Percentiles rank a stretch among this genome's conserved stretches.
phyloP scores from a whole-genome alignment of 2,113 vertebrate genomes.

The Archocentrus centrarchus region DNA sequence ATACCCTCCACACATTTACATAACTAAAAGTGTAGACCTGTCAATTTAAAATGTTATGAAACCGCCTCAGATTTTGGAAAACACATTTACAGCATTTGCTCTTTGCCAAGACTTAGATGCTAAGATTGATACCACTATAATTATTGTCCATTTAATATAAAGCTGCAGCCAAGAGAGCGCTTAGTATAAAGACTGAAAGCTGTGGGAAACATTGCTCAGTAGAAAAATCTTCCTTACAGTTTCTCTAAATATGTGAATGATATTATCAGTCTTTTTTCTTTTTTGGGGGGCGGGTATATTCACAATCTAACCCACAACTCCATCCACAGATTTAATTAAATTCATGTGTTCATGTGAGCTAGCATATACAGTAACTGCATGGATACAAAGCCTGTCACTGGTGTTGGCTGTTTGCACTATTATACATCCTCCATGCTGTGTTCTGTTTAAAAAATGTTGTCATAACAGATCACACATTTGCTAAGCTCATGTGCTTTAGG shows the following conservation, averaged over 20 bases:
- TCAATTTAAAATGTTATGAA: not conserved
- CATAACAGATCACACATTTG: no score
- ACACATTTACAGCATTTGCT: not conserved
- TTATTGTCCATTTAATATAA: not conserved
- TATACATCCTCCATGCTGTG: fast-evolving
- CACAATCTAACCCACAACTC: not conserved
- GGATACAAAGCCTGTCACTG: not conserved
- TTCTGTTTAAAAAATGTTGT: not conserved
- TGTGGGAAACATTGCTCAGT: not conserved
- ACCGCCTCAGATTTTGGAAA: not conserved
- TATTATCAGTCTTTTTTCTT: not conserved
- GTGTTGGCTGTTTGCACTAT: not conserved
- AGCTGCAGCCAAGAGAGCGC: not conserved
- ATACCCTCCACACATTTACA: conserved; percentile 15
- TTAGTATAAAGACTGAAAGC: not conserved
- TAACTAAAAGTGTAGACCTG: not conserved
- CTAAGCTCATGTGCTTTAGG: not conserved
- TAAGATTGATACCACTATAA: not conserved
- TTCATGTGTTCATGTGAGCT: not conserved
- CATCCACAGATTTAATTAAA: not conserved
- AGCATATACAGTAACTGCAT: not conserved
- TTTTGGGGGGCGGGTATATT: not conserved
- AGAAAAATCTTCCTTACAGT: not conserved
- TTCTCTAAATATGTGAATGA: conserved; percentile 3
- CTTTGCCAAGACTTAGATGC: not conserved